Evolutionary conservation across 2,797 vertebrate species (phyloP).

Genomic region (Synanceia verrucosa): DNA sequence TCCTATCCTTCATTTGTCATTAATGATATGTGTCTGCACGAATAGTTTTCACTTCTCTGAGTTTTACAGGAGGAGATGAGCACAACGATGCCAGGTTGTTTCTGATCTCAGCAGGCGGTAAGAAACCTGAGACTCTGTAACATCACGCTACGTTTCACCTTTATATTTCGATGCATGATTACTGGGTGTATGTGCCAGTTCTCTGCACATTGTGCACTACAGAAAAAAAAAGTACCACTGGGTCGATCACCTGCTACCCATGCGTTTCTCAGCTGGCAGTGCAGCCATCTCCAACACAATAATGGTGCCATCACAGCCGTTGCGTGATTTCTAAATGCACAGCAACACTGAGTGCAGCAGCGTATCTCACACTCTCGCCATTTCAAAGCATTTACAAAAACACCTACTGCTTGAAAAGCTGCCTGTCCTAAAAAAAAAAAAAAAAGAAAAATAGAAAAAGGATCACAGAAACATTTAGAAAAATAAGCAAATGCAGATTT

Average conservation of each 20-base stretch:
- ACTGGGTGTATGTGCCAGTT: not conserved
- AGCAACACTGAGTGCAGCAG: not conserved
- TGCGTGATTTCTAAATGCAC: not conserved
- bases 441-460: not conserved
- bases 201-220: not conserved
- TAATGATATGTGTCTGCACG: not conserved
- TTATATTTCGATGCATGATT: not conserved
- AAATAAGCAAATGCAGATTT: not conserved
- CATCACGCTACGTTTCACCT: not conserved
- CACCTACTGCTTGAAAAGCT: not conserved
- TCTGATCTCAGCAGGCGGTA: slow-evolving; percentile 32
- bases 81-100: slow-evolving; percentile 14
- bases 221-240: not conserved
- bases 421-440: not conserved
- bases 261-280: slow-evolving; percentile 3
- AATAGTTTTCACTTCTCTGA: not conserved
- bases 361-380: not conserved
- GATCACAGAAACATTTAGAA: not conserved
- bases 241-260: slow-evolving; percentile 11
- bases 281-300: not conserved
- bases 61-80: slow-evolving; percentile 12
- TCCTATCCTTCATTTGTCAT: slow-evolving; percentile 42
- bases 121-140: not conserved
- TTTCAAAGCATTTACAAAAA: slow-evolving; percentile 3
- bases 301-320: not conserved